Percentiles rank a stretch among this genome's conserved stretches.
Evolutionary conservation across 2,888 invertebrate species (phyloP).

Genomic region (Noctua comes): DNA sequence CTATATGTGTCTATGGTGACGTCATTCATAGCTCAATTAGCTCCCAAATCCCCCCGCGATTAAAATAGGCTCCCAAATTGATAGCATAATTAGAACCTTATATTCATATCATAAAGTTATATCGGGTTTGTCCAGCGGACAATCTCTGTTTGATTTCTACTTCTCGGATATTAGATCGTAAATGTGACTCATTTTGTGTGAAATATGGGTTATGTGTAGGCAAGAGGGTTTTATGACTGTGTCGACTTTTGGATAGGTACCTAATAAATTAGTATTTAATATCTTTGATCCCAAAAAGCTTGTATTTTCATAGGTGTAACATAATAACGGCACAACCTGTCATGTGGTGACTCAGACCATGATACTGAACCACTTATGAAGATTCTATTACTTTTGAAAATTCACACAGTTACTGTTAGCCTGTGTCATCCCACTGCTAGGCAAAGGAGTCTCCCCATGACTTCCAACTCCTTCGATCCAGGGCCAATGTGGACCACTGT

Average conservation of each 20-base stretch:
- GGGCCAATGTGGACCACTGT: no score
- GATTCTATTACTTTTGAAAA: no score
- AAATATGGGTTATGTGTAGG: constrained; percentile 63
- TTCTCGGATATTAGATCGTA: constrained; percentile 71
- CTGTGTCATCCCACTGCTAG: no score
- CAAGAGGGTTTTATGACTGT: constrained; percentile 2
- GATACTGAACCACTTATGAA: no score
- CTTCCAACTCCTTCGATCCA: no score
- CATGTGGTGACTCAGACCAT: no score
- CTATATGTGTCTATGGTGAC: not conserved
- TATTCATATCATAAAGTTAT: constrained; percentile 26
- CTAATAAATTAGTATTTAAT: constrained; percentile 3
- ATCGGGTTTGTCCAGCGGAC: constrained; percentile 1
- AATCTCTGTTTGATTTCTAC: constrained; percentile 65
- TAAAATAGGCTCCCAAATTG: not conserved
- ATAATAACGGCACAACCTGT: no score
- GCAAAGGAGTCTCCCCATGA: no score
- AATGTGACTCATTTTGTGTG: constrained; percentile 63
- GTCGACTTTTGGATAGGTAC: constrained; percentile 4
- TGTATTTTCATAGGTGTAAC: not conserved
- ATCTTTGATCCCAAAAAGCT: not conserved
- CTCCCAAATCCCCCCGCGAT: not conserved
- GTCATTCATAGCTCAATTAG: constrained; percentile 6
- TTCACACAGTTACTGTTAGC: no score
- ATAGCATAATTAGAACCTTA: constrained; percentile 20